Conservation (phyloP, 1,140 invertebrate species). For the Drosophila watanabei region DNA sequence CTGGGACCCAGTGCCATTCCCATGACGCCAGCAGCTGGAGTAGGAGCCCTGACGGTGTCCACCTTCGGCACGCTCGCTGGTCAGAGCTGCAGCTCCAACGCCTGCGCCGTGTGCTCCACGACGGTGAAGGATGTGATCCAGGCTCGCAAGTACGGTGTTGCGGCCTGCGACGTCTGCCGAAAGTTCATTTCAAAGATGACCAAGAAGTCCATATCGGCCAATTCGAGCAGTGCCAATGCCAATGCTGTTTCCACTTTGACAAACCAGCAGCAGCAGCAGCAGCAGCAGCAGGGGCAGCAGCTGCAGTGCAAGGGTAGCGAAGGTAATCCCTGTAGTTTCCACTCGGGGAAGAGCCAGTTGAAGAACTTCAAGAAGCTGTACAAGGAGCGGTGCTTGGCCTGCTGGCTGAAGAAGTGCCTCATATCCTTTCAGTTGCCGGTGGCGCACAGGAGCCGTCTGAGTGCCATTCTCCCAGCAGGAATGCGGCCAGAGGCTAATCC, state of each 20-base stretch:
- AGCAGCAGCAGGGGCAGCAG: slow-evolving; percentile 65
- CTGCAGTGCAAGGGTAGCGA: slow-evolving; percentile 90
- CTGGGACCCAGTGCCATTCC: slow-evolving; percentile 61
- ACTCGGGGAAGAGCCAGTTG: slow-evolving; percentile 89
- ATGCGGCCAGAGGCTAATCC: slow-evolving; percentile 47
- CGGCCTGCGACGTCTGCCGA: slow-evolving; percentile 93
- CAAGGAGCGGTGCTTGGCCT: slow-evolving; percentile 92
- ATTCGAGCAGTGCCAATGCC: slow-evolving; percentile 21
- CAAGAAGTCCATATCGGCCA: slow-evolving; percentile 58
- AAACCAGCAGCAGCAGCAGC: slow-evolving; percentile 71
- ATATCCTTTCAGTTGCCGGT: slow-evolving; percentile 92
- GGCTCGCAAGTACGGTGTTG: slow-evolving; percentile 93
- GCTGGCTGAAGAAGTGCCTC: slow-evolving; percentile 94
- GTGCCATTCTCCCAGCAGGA: slow-evolving; percentile 88
- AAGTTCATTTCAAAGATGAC: slow-evolving; percentile 93
- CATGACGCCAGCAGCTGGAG: slow-evolving; percentile 1
- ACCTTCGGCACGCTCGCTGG: slow-evolving; percentile 57
- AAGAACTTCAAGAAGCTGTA: slow-evolving; percentile 90
- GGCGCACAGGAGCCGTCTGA: slow-evolving; percentile 88
- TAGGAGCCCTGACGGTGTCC: slow-evolving; percentile 19
- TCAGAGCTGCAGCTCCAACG: slow-evolving; percentile 13
- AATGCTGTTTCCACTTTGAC: slow-evolving; percentile 2
- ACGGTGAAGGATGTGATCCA: slow-evolving; percentile 91
- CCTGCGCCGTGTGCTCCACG: slow-evolving; percentile 90
- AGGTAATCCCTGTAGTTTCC: slow-evolving; percentile 89